Conservation (phyloP, 2,797 vertebrate genomes). For the Peromyscus melanophrys region DNA sequence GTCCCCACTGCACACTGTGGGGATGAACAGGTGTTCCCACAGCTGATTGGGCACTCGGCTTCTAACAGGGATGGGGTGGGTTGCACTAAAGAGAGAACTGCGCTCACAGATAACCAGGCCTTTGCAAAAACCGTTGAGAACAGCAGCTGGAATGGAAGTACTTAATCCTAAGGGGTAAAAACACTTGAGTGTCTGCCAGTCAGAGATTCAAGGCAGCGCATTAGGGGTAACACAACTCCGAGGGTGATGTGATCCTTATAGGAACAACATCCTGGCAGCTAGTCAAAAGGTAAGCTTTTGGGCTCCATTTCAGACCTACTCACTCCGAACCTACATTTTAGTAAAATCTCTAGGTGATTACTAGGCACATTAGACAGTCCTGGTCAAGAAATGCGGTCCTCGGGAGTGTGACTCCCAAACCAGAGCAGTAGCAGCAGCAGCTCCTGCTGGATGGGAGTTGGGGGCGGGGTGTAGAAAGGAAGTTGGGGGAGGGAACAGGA, state of each 20-base stretch:
- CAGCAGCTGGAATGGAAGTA: neutral
- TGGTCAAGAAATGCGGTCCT: neutral
- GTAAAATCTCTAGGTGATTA: neutral
- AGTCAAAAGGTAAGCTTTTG: neutral
- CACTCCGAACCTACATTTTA: neutral
- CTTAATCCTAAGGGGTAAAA: neutral
- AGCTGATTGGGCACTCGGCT: constrained; percentile 32
- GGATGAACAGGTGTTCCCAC: constrained; percentile 66
- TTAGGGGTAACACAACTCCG: fast-evolving
- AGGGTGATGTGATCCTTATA: neutral
- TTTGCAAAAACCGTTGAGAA: neutral
- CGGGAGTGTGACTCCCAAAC: fast-evolving
- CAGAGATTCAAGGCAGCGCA: neutral
- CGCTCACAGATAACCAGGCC: neutral
- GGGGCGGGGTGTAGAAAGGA: no score
- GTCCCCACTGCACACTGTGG: neutral
- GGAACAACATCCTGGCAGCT: neutral
- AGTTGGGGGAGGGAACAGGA: no score
- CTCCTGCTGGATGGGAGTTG: no score
- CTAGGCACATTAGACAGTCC: neutral
- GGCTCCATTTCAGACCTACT: neutral
- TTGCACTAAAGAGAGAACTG: neutral
- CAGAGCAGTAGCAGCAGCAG: neutral
- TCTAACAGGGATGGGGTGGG: neutral
- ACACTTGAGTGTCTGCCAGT: neutral